Base-by-base conservation (phyloP, 2,888 invertebrate species). In the Himalopsyche tibetana region DNA sequence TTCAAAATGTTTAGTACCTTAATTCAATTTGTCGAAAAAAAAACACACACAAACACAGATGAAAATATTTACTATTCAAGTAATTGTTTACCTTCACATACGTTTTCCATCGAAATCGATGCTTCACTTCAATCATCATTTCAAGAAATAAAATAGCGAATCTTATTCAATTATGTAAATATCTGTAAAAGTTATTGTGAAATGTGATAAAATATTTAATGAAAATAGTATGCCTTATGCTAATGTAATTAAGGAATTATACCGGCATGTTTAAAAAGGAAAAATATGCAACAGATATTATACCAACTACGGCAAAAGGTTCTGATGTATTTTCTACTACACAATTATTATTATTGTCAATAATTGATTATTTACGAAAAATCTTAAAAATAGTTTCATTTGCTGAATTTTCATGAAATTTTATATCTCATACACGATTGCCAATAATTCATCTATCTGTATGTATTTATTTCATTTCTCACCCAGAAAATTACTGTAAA, bases 1-100 rank as follows among this genome's bases (percentile, higher is more conserved):
- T 84, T 87, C 84, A 82, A 87, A 82, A 83, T 87, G 85, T 87
- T 85, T 87, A 86, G 81, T 87, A 87, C 82, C 80, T 87, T 81
- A 81, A 87, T 69, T 83, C 83, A 83, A 84, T 12, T 69, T 69
- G 83, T 85, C 87, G 80, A 80, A 82, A 56, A 84, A 86, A 86
- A 82, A 82, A 51, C 45, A 51, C 45, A 51, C 45, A 51, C 45
- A 51, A 51, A 51, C 45, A 81, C 51, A 63, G 80, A 86, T 55
- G 56, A 81, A 83, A 85, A 74, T 82, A 63, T 82, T 82, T 56
- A 82, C 38, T 51, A 51, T 82, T 69, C 38, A 38, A 82, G 51
- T 85, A 56, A 82, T 51, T 55, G 74, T 84, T 85, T 84, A 83
- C 85, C 84, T 85, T 87, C 79, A 55, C 55, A 38, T 56, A 74